phyloP scores from a whole-genome alignment of 2,888 invertebrate species.

The Endomychus coccineus region DNA sequence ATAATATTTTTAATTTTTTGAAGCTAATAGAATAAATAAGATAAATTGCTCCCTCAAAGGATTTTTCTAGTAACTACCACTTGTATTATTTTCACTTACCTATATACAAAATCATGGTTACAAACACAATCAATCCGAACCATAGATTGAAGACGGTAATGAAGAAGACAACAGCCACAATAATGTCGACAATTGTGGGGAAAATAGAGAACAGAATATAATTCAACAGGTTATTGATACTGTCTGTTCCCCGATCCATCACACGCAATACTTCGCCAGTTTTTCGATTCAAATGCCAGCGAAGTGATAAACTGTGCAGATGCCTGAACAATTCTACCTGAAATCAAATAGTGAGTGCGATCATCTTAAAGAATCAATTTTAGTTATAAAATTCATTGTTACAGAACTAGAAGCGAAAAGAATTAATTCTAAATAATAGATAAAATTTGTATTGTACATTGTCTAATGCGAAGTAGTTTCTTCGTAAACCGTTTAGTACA shows the following conservation, averaged over 20 bases:
- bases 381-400: no score
- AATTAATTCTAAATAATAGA: no score
- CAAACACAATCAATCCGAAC: conserved; percentile 92
- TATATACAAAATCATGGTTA: conserved; percentile 89
- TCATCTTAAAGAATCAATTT: not conserved
- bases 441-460: no score
- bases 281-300: conserved; percentile 92
- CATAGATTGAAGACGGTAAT: conserved; percentile 80
- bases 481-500: no score
- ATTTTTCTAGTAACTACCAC: no score
- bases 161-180: conserved; percentile 87
- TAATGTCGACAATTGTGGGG: conserved; percentile 87
- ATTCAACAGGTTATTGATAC: conserved; percentile 87
- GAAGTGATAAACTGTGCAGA: conserved; percentile 80
- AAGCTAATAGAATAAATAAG: no score
- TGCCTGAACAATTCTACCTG: conserved; percentile 78
- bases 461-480: no score
- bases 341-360: conserved; percentile 26
- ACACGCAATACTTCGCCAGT: conserved; percentile 94
- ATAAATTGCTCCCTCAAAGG: no score
- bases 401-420: no score
- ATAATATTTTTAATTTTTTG: no score
- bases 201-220: conserved; percentile 88
- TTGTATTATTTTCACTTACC: conserved; percentile 54
- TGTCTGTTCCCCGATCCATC: conserved; percentile 96